Base-by-base conservation (phyloP, 2,888 invertebrate species). In the Ryuthela nishihirai region DNA sequence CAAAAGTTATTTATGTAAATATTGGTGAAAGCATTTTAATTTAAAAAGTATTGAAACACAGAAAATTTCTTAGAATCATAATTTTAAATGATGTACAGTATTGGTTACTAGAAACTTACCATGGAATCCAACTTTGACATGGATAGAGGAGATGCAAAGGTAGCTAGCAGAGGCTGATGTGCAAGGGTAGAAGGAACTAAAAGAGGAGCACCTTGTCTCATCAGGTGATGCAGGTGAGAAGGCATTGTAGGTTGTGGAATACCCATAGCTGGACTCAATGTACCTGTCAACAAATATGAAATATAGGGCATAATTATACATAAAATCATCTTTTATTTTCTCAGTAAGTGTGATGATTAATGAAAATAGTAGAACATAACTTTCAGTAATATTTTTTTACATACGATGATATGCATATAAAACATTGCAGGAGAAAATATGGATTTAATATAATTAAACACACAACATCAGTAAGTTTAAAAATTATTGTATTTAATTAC, bases 211-310 rank as follows among this genome's bases (percentile, higher is more conserved):
- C 46, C 43, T 36, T 62, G 65, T 20, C 81, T 82, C 76, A 84
- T 81, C 70, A 91, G 78, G 74, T 91, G 91, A 7, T 86, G 86
- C 49, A 86, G 75, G 68, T 85, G 85, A 32, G 83, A 64, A 76
- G 65, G 50, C 12, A 64, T 52, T 12, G 56, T 40, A 17, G 52
- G 65, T 12, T 36, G 50, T 10, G 63, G 52, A 46, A 72, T 85
- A 82, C 72, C 72, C 44, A 90, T 78, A 0, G 90, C 88, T 12
- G 92, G 92, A 67, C 90, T 90, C 75, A 92, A 83, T n/a, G 89
- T 87, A 68, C 85, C 79, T 76, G 67, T 12, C 39, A 34, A 26
- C 6, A 15, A n/a, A 25, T n/a, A 45, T 21, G 24, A 15, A 29
- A 18, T 17, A 29, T 25, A 24, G 12, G 10, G 34, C 15, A 43